Evolutionary conservation across 2,888 invertebrate species (phyloP).

Genomic region (Cacoxenus indagator): DNA sequence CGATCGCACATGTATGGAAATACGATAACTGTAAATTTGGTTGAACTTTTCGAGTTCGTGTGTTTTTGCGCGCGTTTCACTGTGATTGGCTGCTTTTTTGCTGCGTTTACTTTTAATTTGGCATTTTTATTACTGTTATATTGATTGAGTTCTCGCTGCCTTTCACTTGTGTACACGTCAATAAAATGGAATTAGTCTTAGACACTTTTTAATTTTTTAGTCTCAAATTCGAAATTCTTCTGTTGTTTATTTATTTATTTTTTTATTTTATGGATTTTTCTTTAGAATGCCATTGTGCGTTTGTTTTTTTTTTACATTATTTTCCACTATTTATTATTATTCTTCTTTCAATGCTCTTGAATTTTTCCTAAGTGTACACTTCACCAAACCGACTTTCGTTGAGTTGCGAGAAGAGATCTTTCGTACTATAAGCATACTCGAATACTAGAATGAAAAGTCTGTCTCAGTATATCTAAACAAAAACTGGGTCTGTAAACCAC

Average conservation of each 20-base stretch:
- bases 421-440: no score
- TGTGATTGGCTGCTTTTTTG: not conserved
- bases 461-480: no score
- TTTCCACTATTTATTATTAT: constrained; percentile 21
- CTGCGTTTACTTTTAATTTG: not conserved
- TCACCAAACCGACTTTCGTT: constrained; percentile 30
- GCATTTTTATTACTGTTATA: constrained; percentile 39
- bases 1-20: constrained; percentile 61
- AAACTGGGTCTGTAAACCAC: no score
- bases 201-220: not conserved
- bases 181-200: not conserved
- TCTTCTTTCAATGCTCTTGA: constrained; percentile 14
- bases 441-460: no score
- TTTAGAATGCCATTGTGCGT: constrained; percentile 57
- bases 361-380: constrained; percentile 18
- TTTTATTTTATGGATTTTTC: constrained; percentile 28
- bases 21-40: constrained; percentile 6
- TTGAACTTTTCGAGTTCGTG: not conserved
- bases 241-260: not conserved
- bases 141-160: not conserved
- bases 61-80: not conserved
- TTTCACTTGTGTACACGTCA: not conserved
- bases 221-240: constrained; percentile 29
- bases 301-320: constrained; percentile 44
- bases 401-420: no score